Evolutionary conservation across 2,113 vertebrate species (phyloP).

Genomic region (Struthidea cinerea): DNA sequence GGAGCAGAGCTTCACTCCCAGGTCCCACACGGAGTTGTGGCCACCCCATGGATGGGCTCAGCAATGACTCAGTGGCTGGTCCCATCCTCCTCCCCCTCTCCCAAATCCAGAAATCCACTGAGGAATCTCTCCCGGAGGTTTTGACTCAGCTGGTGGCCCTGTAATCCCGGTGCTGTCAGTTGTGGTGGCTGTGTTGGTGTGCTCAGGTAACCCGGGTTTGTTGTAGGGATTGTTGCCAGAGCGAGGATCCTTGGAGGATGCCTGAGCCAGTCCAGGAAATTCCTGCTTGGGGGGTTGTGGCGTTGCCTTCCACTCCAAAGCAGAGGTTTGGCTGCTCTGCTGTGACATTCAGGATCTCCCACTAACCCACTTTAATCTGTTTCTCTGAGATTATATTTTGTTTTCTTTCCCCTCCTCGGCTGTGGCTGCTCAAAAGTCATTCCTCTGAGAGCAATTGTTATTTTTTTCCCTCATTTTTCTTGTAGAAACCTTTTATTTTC

Average conservation of each 20-base stretch:
- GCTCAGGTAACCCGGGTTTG: not conserved
- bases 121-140: not conserved
- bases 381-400: not conserved
- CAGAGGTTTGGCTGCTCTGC: not conserved
- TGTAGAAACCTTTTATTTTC: not conserved
- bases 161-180: not conserved
- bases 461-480: not conserved
- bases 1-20: not conserved
- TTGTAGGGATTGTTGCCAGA: not conserved
- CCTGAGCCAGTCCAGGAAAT: not conserved
- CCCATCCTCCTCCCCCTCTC: not conserved
- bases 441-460: not conserved
- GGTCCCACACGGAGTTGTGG: not conserved
- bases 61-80: not conserved
- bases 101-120: not conserved
- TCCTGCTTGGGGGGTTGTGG: not conserved
- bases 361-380: not conserved
- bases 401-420: not conserved
- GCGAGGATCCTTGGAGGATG: not conserved
- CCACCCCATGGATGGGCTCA: not conserved
- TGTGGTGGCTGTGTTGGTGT: not conserved
- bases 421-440: not conserved
- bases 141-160: constrained; percentile 2
- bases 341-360: not conserved
- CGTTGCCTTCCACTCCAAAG: not conserved